Conservation (phyloP, 1,140 invertebrate genomes). For the Diorhabda elongata region DNA sequence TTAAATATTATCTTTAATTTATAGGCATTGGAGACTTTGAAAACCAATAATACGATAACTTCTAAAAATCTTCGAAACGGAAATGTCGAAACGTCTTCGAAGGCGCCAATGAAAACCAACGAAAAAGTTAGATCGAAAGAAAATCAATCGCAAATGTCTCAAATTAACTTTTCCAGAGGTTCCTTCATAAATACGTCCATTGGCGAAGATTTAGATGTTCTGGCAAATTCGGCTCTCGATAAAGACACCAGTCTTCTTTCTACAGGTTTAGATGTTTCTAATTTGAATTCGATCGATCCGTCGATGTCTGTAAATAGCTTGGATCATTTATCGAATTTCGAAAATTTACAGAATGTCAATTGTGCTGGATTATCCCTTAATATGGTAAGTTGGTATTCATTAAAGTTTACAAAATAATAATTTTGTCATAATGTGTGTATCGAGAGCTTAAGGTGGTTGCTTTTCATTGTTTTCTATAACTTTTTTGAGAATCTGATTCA, state of each 20-base stretch:
- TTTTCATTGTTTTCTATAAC: too few species aligned
- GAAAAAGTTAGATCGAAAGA: background rate
- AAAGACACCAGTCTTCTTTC: background rate
- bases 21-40: constrained; percentile 30
- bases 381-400: constrained; percentile 36
- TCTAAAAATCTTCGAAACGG: constrained; percentile 26
- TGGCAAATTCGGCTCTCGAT: background rate
- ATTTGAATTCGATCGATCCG: background rate
- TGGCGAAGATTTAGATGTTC: constrained; percentile 3
- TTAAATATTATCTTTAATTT: too few species aligned
- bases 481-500: too few species aligned
- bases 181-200: constrained; percentile 25
- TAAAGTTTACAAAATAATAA: too few species aligned
- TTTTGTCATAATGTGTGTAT: too few species aligned
- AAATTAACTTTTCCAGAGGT: constrained; percentile 39
- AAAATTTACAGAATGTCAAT: constrained; percentile 23
- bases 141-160: background rate
- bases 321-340: constrained; percentile 17
- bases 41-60: constrained; percentile 24
- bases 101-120: background rate
- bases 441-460: too few species aligned
- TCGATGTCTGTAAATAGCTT: background rate
- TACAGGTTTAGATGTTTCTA: constrained; percentile 1
- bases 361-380: constrained; percentile 36
- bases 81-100: constrained; percentile 28